Evolutionary conservation across 2,797 vertebrate species (phyloP).

Genomic region (Enteromius unitaeniatus): DNA sequence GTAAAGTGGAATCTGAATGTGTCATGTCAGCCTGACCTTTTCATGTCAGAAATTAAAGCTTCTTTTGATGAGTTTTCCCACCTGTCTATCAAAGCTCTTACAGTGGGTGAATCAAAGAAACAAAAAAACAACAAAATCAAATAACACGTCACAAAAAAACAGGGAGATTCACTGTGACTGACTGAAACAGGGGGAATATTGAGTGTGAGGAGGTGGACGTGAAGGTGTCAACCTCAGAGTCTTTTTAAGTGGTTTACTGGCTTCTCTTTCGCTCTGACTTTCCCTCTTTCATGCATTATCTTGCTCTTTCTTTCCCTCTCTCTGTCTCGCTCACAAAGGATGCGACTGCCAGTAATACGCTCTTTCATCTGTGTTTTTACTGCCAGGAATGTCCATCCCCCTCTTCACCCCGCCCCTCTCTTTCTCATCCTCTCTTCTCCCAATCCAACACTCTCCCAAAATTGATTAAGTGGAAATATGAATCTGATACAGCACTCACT

Average conservation of each 20-base stretch:
- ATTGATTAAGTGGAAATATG: neutral
- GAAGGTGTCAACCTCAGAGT: constrained; percentile 83
- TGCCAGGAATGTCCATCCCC: constrained; percentile 81
- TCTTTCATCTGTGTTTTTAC: constrained; percentile 73
- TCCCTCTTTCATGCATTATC: constrained; percentile 78
- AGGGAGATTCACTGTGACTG: constrained; percentile 60
- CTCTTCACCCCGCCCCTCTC: constrained; percentile 26
- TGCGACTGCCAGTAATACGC: constrained; percentile 81
- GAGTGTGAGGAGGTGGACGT: constrained; percentile 70
- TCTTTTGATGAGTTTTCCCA: constrained; percentile 48
- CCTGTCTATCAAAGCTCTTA: constrained; percentile 50
- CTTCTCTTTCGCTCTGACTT: constrained; percentile 81
- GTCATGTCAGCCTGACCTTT: constrained; percentile 43
- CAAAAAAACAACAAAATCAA: constrained; percentile 51
- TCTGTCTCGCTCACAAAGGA: constrained; percentile 83
- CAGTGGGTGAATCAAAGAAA: constrained; percentile 44
- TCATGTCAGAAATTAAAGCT: constrained; percentile 42
- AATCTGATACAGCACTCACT: neutral
- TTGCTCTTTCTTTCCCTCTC: constrained; percentile 78
- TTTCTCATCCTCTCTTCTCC: constrained; percentile 33
- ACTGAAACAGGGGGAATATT: constrained; percentile 77
- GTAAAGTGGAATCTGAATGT: constrained; percentile 4
- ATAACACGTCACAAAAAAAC: constrained; percentile 61
- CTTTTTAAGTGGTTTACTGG: constrained; percentile 83
- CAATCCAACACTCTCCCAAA: constrained; percentile 23